Evolutionary conservation across 1,140 invertebrate genomes (phyloP), one percentile per base, ranked within the genome.

Genomic region (Samia ricini): DNA sequence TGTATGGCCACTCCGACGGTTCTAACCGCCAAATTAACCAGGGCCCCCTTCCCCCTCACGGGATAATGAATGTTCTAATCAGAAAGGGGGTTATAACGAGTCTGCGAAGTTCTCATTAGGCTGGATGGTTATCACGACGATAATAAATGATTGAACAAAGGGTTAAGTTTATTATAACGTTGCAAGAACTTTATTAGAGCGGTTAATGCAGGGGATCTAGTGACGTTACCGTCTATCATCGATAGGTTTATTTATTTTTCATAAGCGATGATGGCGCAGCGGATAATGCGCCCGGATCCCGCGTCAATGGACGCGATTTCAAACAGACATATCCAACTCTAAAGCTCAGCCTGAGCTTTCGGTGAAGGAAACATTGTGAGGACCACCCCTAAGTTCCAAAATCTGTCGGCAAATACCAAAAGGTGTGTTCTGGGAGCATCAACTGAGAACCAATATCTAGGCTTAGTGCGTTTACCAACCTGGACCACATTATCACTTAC

Each of bases 101-200:
- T 73, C 77, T 60, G 59, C 61, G 71, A 63, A 71, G 72, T 22
- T 75, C 72, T 79, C 71, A 77, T 76, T 83, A 80, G 62, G 63
- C 59, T 82, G 79, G 81, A 73, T 69, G 74, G 74, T 24, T 59
- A 61, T 49, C 57, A 64, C 60, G 55, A 57, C 56, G 66, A 69
- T 85, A 83, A 85, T 88, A 75, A 87, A 88, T 88, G 79, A 88
- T 88, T 87, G 79, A 88, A 81, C 83, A 83, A 80, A 80, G 77
- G 77, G 82, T 78, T 86, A 88, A 85, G 81, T 83, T 78, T 81
- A 86, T 86, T 88, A 85, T 84, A 69, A 65, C 79, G 77, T 72
- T 71, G 75, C 72, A 78, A 77, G 85, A 88, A 85, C 81, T 88
- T 88, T 88, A 88, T 88, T 86, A 85, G 72, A 75, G 71, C 72